phyloP scores from a whole-genome alignment of 2,888 invertebrate species.

The Drosophila hamatofila region DNA sequence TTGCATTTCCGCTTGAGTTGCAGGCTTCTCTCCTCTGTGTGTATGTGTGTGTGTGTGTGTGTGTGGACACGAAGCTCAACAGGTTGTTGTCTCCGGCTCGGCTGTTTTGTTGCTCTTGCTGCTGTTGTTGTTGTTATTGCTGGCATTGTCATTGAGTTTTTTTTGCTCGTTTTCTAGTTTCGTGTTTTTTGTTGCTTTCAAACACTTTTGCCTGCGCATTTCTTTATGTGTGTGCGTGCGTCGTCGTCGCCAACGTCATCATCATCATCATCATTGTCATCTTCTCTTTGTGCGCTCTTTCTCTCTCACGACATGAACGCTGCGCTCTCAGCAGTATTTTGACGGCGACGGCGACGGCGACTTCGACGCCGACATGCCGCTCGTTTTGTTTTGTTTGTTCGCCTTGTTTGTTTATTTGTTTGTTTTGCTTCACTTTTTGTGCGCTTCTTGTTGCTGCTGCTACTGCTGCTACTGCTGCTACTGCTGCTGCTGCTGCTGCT shows the following conservation, averaged over 20 bases:
- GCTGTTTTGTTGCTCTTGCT: constrained; percentile 30
- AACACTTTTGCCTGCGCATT: constrained; percentile 75
- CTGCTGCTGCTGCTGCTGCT: constrained; percentile 21
- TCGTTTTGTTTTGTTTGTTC: constrained; percentile 62
- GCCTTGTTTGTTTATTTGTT: constrained; percentile 75
- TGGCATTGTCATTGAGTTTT: constrained; percentile 65
- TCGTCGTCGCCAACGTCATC: constrained; percentile 31
- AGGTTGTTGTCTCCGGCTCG: constrained; percentile 72
- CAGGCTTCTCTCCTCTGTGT: constrained; percentile 49
- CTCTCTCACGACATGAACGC: constrained; percentile 55
- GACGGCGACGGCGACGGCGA: constrained; percentile 4
- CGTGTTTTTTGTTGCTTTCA: constrained; percentile 70
- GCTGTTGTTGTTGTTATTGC: constrained; percentile 32
- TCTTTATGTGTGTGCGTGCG: constrained; percentile 61
- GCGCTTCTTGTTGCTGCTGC: constrained; percentile 37
- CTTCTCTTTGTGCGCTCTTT: constrained; percentile 63
- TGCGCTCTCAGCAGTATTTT: constrained; percentile 44
- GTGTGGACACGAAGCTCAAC: constrained; percentile 59
- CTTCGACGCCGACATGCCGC: constrained; percentile 29
- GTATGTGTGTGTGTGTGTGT: constrained; percentile 34
- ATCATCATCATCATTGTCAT: constrained; percentile 56
- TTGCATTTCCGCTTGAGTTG: constrained; percentile 81
- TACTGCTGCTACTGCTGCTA: constrained; percentile 6
- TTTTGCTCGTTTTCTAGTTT: constrained; percentile 78
- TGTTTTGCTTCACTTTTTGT: constrained; percentile 57